Base-by-base conservation (phyloP, 92 coral and sea anemone genomes). In the Meandrina meandrites region DNA sequence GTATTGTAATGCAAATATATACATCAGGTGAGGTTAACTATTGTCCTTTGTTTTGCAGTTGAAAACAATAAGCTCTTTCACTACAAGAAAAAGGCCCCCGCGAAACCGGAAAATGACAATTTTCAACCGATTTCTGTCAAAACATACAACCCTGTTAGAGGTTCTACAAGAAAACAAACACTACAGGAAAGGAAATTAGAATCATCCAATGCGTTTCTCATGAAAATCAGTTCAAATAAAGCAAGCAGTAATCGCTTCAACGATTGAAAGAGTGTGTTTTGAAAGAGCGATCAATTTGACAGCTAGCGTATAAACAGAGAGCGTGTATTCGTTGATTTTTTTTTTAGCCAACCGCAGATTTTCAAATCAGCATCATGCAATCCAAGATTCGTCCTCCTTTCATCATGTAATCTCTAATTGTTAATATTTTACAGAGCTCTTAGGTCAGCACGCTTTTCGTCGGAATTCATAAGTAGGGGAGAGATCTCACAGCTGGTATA, bases 1-100 rank as follows among this genome's bases (percentile, higher is more conserved):
- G 27, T 67, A 90, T 94, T 94, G 93, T 94, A 21, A 94, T 94
- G 97, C 93, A 90, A 94, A 94, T 94, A 0, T 18, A 4, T 36
- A 18, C 53, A 88, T 92, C 89, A 75, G 91, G 94, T 94, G 93
- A 92, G 93, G 89, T 90, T 60, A 56, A 58, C 91, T 27, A 79
- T 90, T 88, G 90, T 92, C 88, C 87, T 82, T 88, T 88, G 89
- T 87, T 87, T 75, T 87, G 71, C 37, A 77, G 90, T 88, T 79
- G 75, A 90, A 90, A 90, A 93, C 92, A 94, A 90, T 86, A 86
- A 81, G 57, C 80, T 83, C 92, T 87, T 89, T 89, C 90, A 86
- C 64, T 28, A 36, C 68, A 8, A 60, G 28, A 69, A 58, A 66
- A 75, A 32, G 30, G 12, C 87, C 21, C 79, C 62, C 74, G 82